Base-by-base conservation (phyloP, 2,797 vertebrate genomes). In the Tiaroga cobitis region DNA sequence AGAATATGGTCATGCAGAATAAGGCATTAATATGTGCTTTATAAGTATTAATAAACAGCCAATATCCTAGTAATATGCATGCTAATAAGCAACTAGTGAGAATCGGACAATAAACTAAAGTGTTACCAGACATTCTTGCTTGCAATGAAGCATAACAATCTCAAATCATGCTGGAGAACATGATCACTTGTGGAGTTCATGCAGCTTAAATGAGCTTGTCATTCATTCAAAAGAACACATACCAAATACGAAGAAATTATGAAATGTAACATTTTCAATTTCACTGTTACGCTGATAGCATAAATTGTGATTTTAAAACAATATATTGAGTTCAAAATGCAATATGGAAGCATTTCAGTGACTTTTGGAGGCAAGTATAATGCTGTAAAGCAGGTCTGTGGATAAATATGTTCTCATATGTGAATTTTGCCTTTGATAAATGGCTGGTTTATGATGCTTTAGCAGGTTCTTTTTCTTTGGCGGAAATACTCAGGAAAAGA, bases 341-440 rank as follows among this genome's bases (percentile, higher is more conserved):
- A 54, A 75, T 54, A 4, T 54, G 46, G 29, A 75, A 54, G 29
- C 19, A 54, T 75, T 24, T 34, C 73, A 29, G 18, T 34, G 26
- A 75, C 46, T 51, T 51, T 29, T 51, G 18, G 29, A 75, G 49
- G 6, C 29, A 5, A 13, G 29, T 75, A 49, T 49, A 75, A 75
- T 75, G 73, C 73, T 34, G 34, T 54, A 21, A 24, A 41, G 8
- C 10, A 59, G 75, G 37, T 78, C 24, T 41, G 34, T 41, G 26
- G 4, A 78, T 77, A 61, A 61, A 77, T 76, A 76, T 8, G 74
- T n/a, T 59, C 32, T 59, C 19, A n/a, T 61, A 26, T 46, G 26
- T 59, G 13, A 43, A 72, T 49, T 18, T 18, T 21, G 8, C 26
- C 2, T 32, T 32, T 65, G 61, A 29, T 63, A 16, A 7, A 63